Conservation (phyloP, 2,888 invertebrate species). For the Orthosia incerta region DNA sequence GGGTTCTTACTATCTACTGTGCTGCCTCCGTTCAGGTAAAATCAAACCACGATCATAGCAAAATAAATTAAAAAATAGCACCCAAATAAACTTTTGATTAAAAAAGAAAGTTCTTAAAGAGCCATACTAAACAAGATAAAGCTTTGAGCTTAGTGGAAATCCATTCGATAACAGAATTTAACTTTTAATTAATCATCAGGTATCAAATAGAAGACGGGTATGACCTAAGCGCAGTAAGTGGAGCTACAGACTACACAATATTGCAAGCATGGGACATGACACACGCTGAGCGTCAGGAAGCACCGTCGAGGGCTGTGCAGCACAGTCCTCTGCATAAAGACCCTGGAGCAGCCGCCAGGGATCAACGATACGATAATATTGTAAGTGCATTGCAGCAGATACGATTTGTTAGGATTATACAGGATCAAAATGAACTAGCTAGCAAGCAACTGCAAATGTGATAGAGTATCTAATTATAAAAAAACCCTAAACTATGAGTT, state of each 20-base stretch:
- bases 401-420: neutral
- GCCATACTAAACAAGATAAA: neutral
- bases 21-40: conserved; percentile 91
- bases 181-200: conserved; percentile 65
- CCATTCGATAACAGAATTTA: neutral
- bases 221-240: conserved; percentile 91
- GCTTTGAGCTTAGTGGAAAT: neutral
- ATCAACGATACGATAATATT: conserved; percentile 87
- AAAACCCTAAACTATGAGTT: no score
- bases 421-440: neutral
- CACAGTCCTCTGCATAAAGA: conserved; percentile 89
- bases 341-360: conserved; percentile 84
- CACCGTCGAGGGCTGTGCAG: conserved; percentile 86
- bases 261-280: conserved; percentile 92
- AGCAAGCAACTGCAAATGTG: neutral
- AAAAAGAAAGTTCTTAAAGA: neutral
- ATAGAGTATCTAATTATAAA: neutral
- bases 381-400: conserved; percentile 68
- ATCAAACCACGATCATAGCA: neutral
- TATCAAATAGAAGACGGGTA: conserved; percentile 93
- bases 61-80: neutral
- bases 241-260: conserved; percentile 92
- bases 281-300: conserved; percentile 83
- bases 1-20: conserved; percentile 91
- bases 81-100: neutral